Evolutionary conservation across 2,113 vertebrate genomes (phyloP), one percentile per base, ranked within the genome.

Genomic region (Galemys pyrenaicus): DNA sequence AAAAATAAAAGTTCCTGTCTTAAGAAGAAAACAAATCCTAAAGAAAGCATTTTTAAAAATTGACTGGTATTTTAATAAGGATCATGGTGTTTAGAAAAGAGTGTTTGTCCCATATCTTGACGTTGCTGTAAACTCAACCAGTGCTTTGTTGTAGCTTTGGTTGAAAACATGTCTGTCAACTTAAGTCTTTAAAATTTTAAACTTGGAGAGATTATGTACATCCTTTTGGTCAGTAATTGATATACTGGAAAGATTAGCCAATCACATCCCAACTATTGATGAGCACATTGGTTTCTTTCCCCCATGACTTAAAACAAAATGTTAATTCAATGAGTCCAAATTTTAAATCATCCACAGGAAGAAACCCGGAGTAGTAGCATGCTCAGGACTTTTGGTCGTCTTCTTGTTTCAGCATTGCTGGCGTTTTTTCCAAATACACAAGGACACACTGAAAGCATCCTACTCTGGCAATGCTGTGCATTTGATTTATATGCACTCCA

Each of bases 361-460:
- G 92, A 97, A 97, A 94, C 37, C 89, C 91, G 93, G 94, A 90
- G 96, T 94, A 87, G 89, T 86, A 95, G 83, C 44, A 93, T 2
- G 78, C 86, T 92, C 92, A 94, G 96, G 96, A 94, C 92, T 97
- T 98, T 97, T 86, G 78, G 88, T 94, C 91, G 87, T 95, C 97
- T 95, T 97, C 97, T 97, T 49, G 56, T 97, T 98, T 98, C 96
- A 97, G 97, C 95, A 91, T 65, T 30, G 91, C 86, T 96, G 96
- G 88, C 95, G 94, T 97, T 97, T 97, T 97, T 96, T 96, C 97
- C 89, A 1, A 96, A 93, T 91, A 95, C 94, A 95, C 96, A 97
- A 97, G 96, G 97, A 98, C 96, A 96, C 95, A 74, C 65, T 94
- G 95, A 97, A 97, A 97, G 96, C 91, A 94, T 95, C 97, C 97